Evolutionary conservation across 2,888 invertebrate genomes (phyloP), one percentile per base, ranked within the genome.

Genomic region (Noctua comes): DNA sequence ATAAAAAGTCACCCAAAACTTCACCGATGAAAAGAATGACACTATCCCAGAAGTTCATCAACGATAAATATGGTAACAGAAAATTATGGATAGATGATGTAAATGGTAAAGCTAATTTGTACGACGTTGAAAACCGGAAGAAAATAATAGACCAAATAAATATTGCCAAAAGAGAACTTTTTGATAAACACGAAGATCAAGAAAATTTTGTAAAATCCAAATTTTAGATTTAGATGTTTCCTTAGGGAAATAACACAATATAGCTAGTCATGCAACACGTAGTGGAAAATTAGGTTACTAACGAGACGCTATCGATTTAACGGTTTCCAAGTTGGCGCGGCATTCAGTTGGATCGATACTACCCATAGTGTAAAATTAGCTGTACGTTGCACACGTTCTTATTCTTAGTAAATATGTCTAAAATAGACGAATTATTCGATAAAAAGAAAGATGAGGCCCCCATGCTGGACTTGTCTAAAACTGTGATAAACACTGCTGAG

Each of bases 391-490:
- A 78, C 79, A 82, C 89, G 88, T 90, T 76, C 83, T n/a, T n/a
- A n/a, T n/a, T 71, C 74, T 79, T 77, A 80, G 73, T 62, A 80
- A 89, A 79, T 96, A 97, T 97, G 95, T 97, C 98, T 88, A 98
- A 98, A 89, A 94, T 99, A 92, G 99, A 99, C 90, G 99, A 99
- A 94, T 97, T 99, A 80, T 97, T 99, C 89, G 97, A 97, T 83
- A 98, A 98, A 96, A 99, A 98, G 95, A 99, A 98, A 95, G 98
- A 99, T 93, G 97, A 98, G 76, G 98, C 98, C 68, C 98, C 98
- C 70, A 98, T 99, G 90, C 97, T 99, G 71, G 99, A 99, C 94
- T 97, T 99, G 86, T 98, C 98, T 76, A 98, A 98, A 94, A 97
- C 98, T 66, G 97, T 98, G 13, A 98, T 98, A 72, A 98, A 97